Conservation (phyloP, 2,888 invertebrate genomes). For the Brachypalpus laphriformis region DNA sequence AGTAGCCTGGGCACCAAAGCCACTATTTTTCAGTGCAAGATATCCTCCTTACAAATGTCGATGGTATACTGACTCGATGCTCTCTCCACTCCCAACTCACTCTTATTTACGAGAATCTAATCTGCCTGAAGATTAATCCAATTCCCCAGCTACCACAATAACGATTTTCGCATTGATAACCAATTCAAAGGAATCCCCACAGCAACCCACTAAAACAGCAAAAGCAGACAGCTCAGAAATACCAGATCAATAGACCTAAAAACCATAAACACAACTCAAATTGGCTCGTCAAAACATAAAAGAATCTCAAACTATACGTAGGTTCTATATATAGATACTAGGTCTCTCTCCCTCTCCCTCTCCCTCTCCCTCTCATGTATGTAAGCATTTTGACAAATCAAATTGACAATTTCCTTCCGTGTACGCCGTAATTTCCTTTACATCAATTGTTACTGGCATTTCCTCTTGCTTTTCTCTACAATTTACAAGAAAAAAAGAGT, state of each 20-base stretch:
- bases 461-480: constrained; percentile 25
- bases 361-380: neutral
- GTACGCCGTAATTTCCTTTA: constrained; percentile 49
- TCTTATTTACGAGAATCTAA: neutral
- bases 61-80: no score
- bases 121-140: neutral
- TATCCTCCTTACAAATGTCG: no score
- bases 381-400: constrained; percentile 26
- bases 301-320: neutral
- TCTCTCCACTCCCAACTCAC: no score
- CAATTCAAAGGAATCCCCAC: neutral
- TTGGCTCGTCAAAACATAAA: neutral
- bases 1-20: no score
- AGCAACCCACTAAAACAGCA: neutral
- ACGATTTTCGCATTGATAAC: neutral
- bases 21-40: no score
- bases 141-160: neutral
- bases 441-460: constrained; percentile 63
- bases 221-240: neutral
- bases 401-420: constrained; percentile 45
- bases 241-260: constrained; percentile 15
- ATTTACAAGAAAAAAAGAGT: constrained; percentile 10
- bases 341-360: neutral
- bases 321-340: neutral
- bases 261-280: constrained; percentile 24